Evolutionary conservation across 2,113 vertebrate species (phyloP), one percentile per base, ranked within the genome.

Genomic region (Myanophis thanlyinensis): DNA sequence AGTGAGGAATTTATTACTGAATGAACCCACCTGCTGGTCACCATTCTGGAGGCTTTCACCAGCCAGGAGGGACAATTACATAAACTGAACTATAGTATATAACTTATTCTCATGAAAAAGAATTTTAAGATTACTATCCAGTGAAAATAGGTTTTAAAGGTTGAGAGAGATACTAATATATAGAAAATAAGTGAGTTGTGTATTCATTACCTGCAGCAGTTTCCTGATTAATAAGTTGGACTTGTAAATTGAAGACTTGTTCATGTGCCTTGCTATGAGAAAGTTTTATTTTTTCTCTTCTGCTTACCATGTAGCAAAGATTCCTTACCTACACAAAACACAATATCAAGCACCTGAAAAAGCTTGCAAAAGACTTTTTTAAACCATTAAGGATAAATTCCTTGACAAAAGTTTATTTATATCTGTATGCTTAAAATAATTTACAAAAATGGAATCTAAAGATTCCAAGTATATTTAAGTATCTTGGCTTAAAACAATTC

Each of bases 231-330:
- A 98, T 94, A 62, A 99, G 98, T 95, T 98, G 98, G 85, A 99
- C 98, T 85, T 99, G 98, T 80, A 99, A 96, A 95, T 98, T 98
- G 97, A 99, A 99, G 97, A 99, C 98, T 96, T 99, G 98, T 97
- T 99, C 99, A 93, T 99, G 99, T 89, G 98, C 96, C 98, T 99
- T 99, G 96, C 97, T 99, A 93, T 99, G 98, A 92, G 99, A 97
- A 90, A 99, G 95, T 97, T 99, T 99, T 94, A 99, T 97, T 94
- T 99, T 99, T 97, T 99, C 99, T 96, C 99, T 97, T n/a, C 99
- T 98, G 97, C 98, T 99, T 96, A 99, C 99, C 99, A 99, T 99
- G 97, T 99, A 99, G 96, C 99, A 99, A 96, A 99, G 95, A 95
- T 99, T 99, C 95, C 99, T 98, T 94, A 99, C 99, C 99, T 99